Percentiles rank a stretch among this genome's conserved stretches.
Conservation (phyloP, 2,888 invertebrate genomes). For the Apotomis turbidana region DNA sequence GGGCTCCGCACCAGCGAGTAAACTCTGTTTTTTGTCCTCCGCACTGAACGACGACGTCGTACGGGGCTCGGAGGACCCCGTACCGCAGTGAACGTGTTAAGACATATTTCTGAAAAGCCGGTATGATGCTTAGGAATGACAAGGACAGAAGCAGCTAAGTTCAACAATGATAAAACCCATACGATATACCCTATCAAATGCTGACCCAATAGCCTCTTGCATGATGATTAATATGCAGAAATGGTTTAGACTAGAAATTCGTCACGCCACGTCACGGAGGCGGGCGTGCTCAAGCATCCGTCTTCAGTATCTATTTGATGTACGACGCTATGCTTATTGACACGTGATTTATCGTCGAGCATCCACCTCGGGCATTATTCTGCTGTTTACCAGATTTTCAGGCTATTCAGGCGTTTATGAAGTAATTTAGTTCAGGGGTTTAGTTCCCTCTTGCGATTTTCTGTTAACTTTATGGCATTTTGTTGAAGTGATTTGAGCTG, state of each 20-base stretch:
- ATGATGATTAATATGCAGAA: conserved; percentile 2
- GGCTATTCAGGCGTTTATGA: not conserved
- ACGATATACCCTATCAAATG: not conserved
- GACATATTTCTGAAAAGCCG: too few relatives aligned
- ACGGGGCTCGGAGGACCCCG: too few relatives aligned
- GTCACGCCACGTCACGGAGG: conserved; percentile 20
- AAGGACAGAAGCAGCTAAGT: too few relatives aligned
- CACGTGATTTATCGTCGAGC: conserved; percentile 36
- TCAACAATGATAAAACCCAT: not conserved
- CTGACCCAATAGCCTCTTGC: not conserved
- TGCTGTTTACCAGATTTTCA: conserved; percentile 7
- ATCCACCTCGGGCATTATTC: conserved; percentile 20
- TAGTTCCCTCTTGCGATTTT: not conserved
- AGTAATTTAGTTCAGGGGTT: not conserved
- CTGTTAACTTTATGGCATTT: not conserved
- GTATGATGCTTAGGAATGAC: too few relatives aligned
- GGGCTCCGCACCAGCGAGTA: too few relatives aligned
- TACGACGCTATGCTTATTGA: conserved; percentile 39
- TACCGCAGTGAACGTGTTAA: too few relatives aligned
- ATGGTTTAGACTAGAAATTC: conserved; percentile 23
- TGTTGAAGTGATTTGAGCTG: not conserved
- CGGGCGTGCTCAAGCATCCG: conserved; percentile 46
- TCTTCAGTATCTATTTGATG: conserved; percentile 41
- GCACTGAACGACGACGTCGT: too few relatives aligned
- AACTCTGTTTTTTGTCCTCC: too few relatives aligned